Evolutionary conservation across 2,888 invertebrate species (phyloP), one percentile per base, ranked within the genome.

Genomic region (Drosophila tripunctata): DNA sequence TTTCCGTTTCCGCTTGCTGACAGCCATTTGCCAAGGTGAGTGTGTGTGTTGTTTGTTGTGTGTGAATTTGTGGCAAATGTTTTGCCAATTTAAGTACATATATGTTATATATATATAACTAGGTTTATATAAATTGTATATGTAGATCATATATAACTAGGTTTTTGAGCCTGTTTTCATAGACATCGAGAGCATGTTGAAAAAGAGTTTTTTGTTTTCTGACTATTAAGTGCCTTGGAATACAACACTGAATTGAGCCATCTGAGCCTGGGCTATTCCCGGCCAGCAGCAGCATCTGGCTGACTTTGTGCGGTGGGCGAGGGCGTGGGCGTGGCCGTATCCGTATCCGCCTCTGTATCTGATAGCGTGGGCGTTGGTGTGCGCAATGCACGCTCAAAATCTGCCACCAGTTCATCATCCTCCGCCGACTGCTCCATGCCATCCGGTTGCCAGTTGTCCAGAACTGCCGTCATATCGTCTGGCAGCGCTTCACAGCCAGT

Each of bases 351-450:
- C 6, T 56, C 56, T 1, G 47, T 1, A 6, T 21, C 21, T 4
- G 8, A 14, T 17, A 19, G 65, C 48, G 8, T 74, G 10, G 89
- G 78, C 40, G 12, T 77, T 14, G 89, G 78, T 19, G 92, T 93
- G 70, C 93, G 93, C 50, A 94, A 92, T 71, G 94, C 94, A 21
- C 91, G 91, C 75, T 94, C 94, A 75, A 94, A 94, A 78, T 94
- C 93, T 1, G 68, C 81, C 41, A 68, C 86, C 35, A 81, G 55
- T 44, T 89, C 87, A 31, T 90, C 75, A 58, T 88, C 81, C 5
- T 68, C 85, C 38, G 86, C 75, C 40, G 92, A 92, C 12, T 92
- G 58, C 48, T 67, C 50, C 52, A 67, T 50, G 21, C 66, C 67
- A 2, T 77, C 45, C 2, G 78, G 73, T 48, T 82, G 78, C 89